These are phyloP conservation scores for Aleiodes alternator DNA, from an alignment of 2,888 invertebrate species.

Conservation along the genomic window DNA sequence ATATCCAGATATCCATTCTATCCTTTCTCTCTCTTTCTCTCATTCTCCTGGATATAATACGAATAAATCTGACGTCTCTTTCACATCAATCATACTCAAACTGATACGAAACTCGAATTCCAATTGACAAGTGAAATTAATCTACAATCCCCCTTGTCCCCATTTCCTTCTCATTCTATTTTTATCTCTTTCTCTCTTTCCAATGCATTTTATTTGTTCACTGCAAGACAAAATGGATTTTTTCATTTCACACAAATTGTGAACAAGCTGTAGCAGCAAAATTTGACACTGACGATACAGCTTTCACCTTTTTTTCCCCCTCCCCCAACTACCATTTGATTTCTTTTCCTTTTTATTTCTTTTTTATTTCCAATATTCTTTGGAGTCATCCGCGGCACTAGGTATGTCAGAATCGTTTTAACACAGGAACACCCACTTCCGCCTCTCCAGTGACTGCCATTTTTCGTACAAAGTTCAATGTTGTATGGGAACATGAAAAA, in stretches of 20 bases:
- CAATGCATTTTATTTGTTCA: not conserved
- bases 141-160: not conserved
- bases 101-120: not conserved
- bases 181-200: not conserved
- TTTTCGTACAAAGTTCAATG: constrained; percentile 52
- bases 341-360: constrained; percentile 14
- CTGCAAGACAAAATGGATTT: constrained; percentile 18
- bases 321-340: not conserved
- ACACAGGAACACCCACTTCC: too few relatives aligned
- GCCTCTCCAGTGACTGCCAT: not conserved
- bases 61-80: constrained; percentile 16
- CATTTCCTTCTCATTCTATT: too few relatives aligned
- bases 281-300: constrained; percentile 25
- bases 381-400: constrained; percentile 10
- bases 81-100: constrained; percentile 22
- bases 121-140: constrained; percentile 37
- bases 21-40: too few relatives aligned
- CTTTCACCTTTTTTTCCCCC: not conserved
- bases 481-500: constrained; percentile 60
- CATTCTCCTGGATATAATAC: constrained; percentile 10
- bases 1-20: constrained; percentile 3
- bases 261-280: constrained; percentile 3
- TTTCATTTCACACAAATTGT: not conserved
- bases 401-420: not conserved
- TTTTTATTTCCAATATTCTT: constrained; percentile 11